phyloP scores from a whole-genome alignment of 2,888 invertebrate genomes.

The Xanthorhoe designata region DNA sequence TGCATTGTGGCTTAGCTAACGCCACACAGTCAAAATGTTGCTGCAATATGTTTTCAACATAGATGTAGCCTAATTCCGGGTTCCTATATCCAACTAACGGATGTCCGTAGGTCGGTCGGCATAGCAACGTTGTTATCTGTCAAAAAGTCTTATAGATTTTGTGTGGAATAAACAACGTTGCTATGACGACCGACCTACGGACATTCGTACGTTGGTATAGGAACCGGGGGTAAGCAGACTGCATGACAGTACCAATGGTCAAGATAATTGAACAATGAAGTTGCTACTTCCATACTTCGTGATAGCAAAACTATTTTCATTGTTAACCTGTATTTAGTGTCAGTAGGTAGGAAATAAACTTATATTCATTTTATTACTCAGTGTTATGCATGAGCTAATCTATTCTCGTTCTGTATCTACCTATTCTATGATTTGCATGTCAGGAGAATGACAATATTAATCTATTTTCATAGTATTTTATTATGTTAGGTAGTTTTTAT shows the following conservation, averaged over 20 bases:
- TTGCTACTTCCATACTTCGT: not conserved
- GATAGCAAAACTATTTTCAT: not conserved
- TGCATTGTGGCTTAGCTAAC: not conserved
- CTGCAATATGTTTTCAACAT: constrained; percentile 10
- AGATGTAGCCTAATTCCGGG: not conserved
- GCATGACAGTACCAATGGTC: constrained; percentile 42
- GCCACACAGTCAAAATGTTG: not conserved
- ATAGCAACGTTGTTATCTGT: no score
- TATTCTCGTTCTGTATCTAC: constrained; percentile 3
- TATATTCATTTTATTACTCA: constrained; percentile 2
- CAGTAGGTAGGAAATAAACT: constrained; percentile 4
- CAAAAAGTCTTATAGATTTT: no score
- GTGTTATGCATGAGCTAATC: constrained; percentile 4
- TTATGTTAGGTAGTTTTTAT: not conserved
- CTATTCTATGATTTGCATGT: constrained; percentile 15
- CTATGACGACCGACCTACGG: no score
- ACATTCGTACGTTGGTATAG: no score
- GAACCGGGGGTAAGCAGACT: no score
- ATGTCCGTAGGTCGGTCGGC: no score
- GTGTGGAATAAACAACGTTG: no score
- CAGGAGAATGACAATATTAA: constrained; percentile 5
- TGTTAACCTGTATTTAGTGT: not conserved
- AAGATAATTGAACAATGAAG: not conserved
- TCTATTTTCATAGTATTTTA: not conserved
- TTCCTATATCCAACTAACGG: no score